Base-by-base conservation (phyloP, 2,113 vertebrate species). In the Psammodynastes pulverulentus region DNA sequence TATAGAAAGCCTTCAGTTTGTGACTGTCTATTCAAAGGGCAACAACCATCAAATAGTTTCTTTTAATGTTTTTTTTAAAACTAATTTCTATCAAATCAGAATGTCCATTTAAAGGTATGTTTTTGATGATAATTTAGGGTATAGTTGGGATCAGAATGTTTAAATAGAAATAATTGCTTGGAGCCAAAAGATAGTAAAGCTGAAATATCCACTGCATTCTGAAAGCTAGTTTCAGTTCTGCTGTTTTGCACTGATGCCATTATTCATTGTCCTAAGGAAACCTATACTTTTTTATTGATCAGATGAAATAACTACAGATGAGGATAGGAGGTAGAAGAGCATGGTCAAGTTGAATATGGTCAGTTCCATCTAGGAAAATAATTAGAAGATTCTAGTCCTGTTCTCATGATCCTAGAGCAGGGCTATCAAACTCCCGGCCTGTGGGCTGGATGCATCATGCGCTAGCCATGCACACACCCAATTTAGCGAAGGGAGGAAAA, bases 111-210 rank as follows among this genome's bases (percentile, higher is more conserved):
- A 21, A 52, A 87, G 29, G 2, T 46, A 58, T 29, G 0, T 15
- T 45, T 48, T 86, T 86, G 45, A 39, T 46, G 1, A 49, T 5
- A 24, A 54, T n/a, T 72, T 67, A 39, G 6, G 15, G 24, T 85
- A 52, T 88, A 87, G 7, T 13, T 87, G 48, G 9, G 49, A 34
- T 52, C 34, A 58, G 87, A 15, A 10, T 86, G 24, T 91, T 86
- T 46, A 56, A 79, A 87, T 88, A n/a, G 93, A 94, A 94, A 94
- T 90, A 92, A 54, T 92, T 95, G 43, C 49, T 92, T 95, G 46
- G 67, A 17, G 46, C 46, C 43, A 21, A 90, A 89, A 15, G 5
- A 87, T 49, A 58, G 62, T 2, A 93, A 93, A 89, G 15, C 49
- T 87, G 29, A 49, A 53, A 87, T 87, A 52, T 34, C 29, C 24